These are phyloP conservation scores for Lucilia sericata DNA, from an alignment of 1,140 invertebrate genomes.

Conservation along the genomic window DNA sequence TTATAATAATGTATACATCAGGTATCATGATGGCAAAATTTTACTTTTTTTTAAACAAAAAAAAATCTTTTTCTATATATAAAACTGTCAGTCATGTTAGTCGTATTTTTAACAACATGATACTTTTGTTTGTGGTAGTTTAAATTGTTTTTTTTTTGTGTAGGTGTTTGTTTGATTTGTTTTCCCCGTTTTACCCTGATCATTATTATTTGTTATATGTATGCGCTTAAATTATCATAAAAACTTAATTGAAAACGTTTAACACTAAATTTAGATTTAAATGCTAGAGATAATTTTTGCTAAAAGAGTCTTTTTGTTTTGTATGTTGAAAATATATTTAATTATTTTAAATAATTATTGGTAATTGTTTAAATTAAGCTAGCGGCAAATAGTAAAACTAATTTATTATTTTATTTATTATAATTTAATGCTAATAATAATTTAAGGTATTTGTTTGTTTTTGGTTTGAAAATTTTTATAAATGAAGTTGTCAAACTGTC, in stretches of 20 bases:
- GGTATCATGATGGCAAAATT: neutral
- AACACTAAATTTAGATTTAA: conserved; percentile 38
- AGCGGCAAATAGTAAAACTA: neutral
- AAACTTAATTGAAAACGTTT: conserved; percentile 37
- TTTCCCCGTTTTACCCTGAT: neutral
- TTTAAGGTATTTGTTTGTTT: too few relatives aligned
- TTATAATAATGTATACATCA: neutral
- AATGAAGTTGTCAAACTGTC: too few relatives aligned
- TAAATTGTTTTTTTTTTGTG: too few relatives aligned
- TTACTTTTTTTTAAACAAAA: neutral
- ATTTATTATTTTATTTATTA: too few relatives aligned
- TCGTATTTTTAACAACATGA: conserved; percentile 8
- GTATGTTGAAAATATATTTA: neutral
- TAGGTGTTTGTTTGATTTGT: too few relatives aligned
- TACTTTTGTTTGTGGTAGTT: too few relatives aligned
- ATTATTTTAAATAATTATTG: neutral
- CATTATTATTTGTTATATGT: neutral
- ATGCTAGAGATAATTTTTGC: conserved; percentile 3
- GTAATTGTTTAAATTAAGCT: neutral
- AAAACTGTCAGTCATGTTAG: conserved; percentile 38
- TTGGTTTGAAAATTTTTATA: too few relatives aligned
- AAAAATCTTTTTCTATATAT: neutral
- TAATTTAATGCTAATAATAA: too few relatives aligned
- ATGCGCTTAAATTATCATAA: neutral
- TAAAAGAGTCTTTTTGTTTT: neutral